Conservation (phyloP, 1,140 invertebrate species). For the Zaprionus tsacasi region DNA sequence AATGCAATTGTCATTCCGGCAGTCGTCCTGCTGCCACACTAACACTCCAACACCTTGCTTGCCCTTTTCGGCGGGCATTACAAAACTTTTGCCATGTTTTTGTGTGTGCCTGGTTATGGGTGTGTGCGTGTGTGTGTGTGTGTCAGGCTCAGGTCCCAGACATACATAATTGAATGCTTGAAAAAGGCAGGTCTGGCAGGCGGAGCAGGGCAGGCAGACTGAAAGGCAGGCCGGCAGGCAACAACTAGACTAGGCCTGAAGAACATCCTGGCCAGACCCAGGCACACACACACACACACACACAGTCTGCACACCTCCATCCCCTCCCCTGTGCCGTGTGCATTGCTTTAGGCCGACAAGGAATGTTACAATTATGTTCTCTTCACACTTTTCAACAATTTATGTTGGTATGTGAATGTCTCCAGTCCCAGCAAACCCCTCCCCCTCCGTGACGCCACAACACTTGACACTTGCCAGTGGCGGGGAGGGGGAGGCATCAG, state of each 20-base stretch:
- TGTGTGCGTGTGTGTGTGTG: slow-evolving; percentile 54
- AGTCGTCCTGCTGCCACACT: slow-evolving; percentile 56
- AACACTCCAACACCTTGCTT: slow-evolving; percentile 73
- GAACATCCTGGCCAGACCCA: slow-evolving; percentile 40
- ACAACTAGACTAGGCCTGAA: slow-evolving; percentile 33
- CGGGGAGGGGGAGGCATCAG: background rate
- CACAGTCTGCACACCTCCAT: background rate
- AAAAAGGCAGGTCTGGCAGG: slow-evolving; percentile 69
- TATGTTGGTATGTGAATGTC: slow-evolving; percentile 80
- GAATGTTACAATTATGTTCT: slow-evolving; percentile 83
- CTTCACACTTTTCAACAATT: slow-evolving; percentile 82
- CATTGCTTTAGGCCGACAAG: slow-evolving; percentile 81
- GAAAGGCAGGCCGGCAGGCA: slow-evolving; percentile 17
- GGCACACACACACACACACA: background rate
- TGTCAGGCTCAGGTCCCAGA: slow-evolving; percentile 77
- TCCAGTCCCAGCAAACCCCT: slow-evolving; percentile 15
- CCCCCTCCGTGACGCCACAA: slow-evolving; percentile 30
- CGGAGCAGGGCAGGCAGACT: slow-evolving; percentile 8
- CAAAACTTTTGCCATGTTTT: slow-evolving; percentile 80
- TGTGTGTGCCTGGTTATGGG: slow-evolving; percentile 29
- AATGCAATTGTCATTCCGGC: slow-evolving; percentile 41
- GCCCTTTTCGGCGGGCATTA: slow-evolving; percentile 79
- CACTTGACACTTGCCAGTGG: slow-evolving; percentile 73
- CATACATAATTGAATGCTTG: slow-evolving; percentile 82
- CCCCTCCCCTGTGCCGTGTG: slow-evolving; percentile 35